Percentiles rank a stretch among this genome's conserved stretches.
Conservation (phyloP, 53 echinoderm and acorn worm genomes). For the Antedon mediterranea region DNA sequence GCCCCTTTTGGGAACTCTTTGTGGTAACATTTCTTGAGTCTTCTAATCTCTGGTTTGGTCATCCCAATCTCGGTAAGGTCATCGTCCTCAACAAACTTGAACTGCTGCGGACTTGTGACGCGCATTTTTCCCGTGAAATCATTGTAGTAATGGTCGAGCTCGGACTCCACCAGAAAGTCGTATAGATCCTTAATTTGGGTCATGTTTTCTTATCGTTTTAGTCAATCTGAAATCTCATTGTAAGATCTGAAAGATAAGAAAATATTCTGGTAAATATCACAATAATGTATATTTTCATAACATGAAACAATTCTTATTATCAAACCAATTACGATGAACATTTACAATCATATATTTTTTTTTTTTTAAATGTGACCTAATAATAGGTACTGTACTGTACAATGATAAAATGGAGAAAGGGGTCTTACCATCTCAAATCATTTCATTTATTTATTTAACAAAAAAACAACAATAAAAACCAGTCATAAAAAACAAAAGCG, state of each 20-base stretch:
- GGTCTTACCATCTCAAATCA: too few relatives aligned
- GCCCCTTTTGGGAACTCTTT: slow-evolving; percentile 5
- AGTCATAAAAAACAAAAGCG: too few relatives aligned
- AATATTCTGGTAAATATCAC: too few relatives aligned
- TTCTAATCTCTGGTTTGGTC: slow-evolving; percentile 82
- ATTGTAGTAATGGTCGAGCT: slow-evolving; percentile 79
- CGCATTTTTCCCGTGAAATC: slow-evolving; percentile 83
- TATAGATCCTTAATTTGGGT: slow-evolving; percentile 18
- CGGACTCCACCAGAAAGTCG: slow-evolving; percentile 63
- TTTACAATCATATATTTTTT: too few relatives aligned
- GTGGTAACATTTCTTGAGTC: slow-evolving; percentile 24
- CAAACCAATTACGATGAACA: too few relatives aligned
- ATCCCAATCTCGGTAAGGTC: slow-evolving; percentile 79
- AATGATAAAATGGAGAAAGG: too few relatives aligned
- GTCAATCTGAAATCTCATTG: background rate
- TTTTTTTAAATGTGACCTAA: too few relatives aligned
- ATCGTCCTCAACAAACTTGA: slow-evolving; percentile 72
- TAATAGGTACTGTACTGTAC: too few relatives aligned
- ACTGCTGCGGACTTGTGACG: slow-evolving; percentile 78
- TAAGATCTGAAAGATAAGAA: background rate
- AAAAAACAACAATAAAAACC: too few relatives aligned
- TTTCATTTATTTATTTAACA: too few relatives aligned
- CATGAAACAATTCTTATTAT: too few relatives aligned
- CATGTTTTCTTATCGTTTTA: background rate
- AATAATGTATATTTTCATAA: too few relatives aligned